Conservation (phyloP, 92 coral and sea anemone genomes). For the Heteractis magnifica region DNA sequence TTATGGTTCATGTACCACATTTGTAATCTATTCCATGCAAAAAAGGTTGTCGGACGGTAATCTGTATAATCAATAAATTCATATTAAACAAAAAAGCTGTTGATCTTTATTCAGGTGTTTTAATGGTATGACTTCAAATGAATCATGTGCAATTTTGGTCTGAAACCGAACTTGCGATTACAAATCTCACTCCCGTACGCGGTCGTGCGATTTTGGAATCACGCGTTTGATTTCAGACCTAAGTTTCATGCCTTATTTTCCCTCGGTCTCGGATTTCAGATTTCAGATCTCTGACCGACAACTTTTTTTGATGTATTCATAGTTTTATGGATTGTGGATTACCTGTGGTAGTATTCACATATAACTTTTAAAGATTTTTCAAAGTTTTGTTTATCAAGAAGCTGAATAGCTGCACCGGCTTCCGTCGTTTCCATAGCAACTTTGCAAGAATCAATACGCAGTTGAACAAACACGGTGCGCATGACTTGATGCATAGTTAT, state of each 20-base stretch:
- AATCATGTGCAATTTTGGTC: too few species aligned
- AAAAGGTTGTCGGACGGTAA: too few species aligned
- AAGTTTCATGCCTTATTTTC: neutral
- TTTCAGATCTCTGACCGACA: neutral
- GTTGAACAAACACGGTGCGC: conserved; percentile 67
- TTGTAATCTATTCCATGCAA: too few species aligned
- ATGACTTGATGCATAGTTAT: conserved; percentile 75
- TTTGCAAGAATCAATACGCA: conserved; percentile 41
- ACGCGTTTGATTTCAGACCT: neutral
- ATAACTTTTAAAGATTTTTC: neutral
- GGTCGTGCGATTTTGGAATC: too few species aligned
- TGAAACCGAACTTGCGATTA: too few species aligned
- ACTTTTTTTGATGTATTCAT: neutral
- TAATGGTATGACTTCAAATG: too few species aligned
- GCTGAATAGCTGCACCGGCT: neutral
- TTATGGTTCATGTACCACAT: too few species aligned
- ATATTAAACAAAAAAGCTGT: too few species aligned
- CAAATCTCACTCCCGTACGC: too few species aligned
- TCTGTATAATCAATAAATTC: too few species aligned
- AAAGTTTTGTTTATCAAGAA: neutral
- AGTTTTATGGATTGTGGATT: neutral
- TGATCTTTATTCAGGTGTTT: too few species aligned
- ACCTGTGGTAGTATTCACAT: conserved; percentile 32
- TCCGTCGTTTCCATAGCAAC: neutral
- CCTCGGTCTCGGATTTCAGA: too few species aligned